Evolutionary conservation across 2,888 invertebrate species (phyloP).

Genomic region (Chloroclystis v-ata): DNA sequence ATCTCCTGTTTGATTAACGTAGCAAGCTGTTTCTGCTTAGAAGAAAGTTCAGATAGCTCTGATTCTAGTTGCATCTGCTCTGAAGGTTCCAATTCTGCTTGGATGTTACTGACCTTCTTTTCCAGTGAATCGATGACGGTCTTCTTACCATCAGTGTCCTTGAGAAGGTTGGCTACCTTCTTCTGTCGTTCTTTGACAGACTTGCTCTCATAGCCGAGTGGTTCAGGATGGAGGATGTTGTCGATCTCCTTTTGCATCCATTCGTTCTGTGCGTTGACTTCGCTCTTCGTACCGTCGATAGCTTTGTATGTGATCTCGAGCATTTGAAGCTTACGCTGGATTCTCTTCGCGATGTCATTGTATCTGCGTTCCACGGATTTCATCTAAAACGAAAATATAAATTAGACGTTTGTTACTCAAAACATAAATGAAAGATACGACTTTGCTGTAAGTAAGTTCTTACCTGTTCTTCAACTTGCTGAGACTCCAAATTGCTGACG

Average conservation of each 20-base stretch:
- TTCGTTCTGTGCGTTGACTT: constrained; percentile 86
- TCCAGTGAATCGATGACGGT: constrained; percentile 89
- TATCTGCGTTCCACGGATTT: constrained; percentile 90
- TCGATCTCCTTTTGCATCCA: constrained; percentile 88
- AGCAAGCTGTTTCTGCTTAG: constrained; percentile 86
- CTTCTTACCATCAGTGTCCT: constrained; percentile 91
- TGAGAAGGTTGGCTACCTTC: constrained; percentile 83
- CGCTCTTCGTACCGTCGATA: constrained; percentile 87
- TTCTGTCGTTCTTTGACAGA: constrained; percentile 86
- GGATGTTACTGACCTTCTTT: constrained; percentile 89
- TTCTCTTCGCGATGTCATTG: constrained; percentile 89
- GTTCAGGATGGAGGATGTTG: constrained; percentile 81
- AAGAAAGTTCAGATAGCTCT: constrained; percentile 83
- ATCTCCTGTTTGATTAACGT: constrained; percentile 85
- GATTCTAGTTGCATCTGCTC: constrained; percentile 89
- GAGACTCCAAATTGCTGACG: constrained; percentile 91
- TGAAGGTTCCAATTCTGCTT: constrained; percentile 89
- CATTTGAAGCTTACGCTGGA: constrained; percentile 90
- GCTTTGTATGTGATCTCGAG: constrained; percentile 90
- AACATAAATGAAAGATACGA: too few species aligned
- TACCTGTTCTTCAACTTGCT: constrained; percentile 92
- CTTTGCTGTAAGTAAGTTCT: too few species aligned
- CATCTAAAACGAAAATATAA: constrained; percentile 66
- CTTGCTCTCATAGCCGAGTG: constrained; percentile 87
- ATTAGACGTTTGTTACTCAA: too few species aligned